A percentile compares a stretch with the other conserved stretches of the same genome.
phyloP scores from a whole-genome alignment of 2,797 vertebrate species.

The Calcarius lapponicus region DNA sequence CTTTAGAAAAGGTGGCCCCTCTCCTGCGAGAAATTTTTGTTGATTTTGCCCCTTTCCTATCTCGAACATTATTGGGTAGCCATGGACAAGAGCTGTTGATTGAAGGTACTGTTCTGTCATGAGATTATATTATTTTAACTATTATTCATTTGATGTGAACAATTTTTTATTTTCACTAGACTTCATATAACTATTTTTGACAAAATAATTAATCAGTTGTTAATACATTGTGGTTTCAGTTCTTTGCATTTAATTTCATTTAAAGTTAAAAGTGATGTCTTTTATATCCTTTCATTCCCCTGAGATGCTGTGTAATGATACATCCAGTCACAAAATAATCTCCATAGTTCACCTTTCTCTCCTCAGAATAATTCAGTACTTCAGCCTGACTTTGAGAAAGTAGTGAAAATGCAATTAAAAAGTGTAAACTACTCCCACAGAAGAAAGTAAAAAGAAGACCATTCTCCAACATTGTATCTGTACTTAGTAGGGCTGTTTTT shows the following conservation, averaged over 20 bases:
- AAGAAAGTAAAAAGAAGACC: neutral
- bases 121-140: neutral
- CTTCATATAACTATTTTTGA: neutral
- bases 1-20: slow-evolving; percentile 97
- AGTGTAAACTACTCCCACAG: neutral
- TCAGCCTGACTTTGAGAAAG: neutral
- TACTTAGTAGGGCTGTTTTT: neutral
- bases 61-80: slow-evolving; percentile 95
- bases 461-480: neutral
- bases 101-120: slow-evolving; percentile 86
- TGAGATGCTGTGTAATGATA: neutral
- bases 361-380: neutral
- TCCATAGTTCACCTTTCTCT: neutral
- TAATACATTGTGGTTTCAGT: neutral
- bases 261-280: neutral
- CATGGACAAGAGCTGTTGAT: slow-evolving; percentile 99
- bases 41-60: slow-evolving; percentile 97
- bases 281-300: neutral
- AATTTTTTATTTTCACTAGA: neutral
- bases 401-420: neutral
- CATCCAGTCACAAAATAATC: neutral
- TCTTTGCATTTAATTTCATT: neutral
- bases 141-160: neutral
- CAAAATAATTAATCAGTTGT: neutral
- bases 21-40: slow-evolving; percentile 98